Evolutionary conservation across 2,113 vertebrate genomes (phyloP).

Genomic region (Dromaius novaehollandiae): DNA sequence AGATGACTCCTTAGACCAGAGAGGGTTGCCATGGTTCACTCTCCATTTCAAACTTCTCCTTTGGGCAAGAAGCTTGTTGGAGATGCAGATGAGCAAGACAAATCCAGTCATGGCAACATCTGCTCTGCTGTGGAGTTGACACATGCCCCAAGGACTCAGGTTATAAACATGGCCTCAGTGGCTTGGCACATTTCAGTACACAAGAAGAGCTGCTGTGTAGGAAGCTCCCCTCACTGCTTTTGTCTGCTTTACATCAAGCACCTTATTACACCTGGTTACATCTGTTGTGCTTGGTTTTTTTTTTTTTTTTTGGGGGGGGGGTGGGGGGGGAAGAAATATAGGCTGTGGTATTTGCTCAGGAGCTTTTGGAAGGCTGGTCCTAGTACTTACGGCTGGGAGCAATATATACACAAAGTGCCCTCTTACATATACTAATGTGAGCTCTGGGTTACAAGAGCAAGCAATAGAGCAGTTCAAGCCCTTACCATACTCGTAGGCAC

Average conservation of each 20-base stretch:
- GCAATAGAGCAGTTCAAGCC: neutral
- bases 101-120: neutral
- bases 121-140: rapidly evolving
- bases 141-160: rapidly evolving
- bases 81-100: neutral
- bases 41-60: neutral
- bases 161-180: rapidly evolving
- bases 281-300: rapidly evolving
- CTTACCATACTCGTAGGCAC: no score
- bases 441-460: neutral
- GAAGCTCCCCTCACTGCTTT: neutral
- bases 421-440: neutral
- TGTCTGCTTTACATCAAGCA: neutral
- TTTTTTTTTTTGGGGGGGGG: no score
- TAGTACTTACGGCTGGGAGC: neutral
- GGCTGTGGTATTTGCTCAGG: neutral
- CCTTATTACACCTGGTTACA: neutral
- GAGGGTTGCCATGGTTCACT: no score
- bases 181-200: neutral
- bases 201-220: rapidly evolving
- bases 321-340: neutral
- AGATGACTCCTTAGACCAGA: neutral
- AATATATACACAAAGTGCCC: neutral
- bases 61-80: neutral
- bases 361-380: neutral